Conservation (phyloP, 1,140 invertebrate genomes). For the Heterodera carotae region DNA sequence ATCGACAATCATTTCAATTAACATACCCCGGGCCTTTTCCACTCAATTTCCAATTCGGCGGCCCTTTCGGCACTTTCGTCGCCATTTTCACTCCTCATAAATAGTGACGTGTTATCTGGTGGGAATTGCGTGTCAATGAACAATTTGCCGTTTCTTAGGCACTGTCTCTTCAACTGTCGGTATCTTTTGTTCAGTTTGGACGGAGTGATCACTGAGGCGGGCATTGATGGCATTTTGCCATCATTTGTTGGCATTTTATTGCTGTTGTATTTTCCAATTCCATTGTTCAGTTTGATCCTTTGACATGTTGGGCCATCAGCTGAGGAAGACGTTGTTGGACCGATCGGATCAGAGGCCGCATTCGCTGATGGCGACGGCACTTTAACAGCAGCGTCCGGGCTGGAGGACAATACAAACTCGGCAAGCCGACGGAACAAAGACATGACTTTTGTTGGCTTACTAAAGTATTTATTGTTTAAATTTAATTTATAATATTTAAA, state of each 20-base stretch:
- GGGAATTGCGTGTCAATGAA: constrained; percentile 51
- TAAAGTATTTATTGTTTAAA: no score
- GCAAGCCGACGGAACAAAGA: neutral
- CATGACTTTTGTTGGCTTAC: neutral
- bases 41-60: constrained; percentile 54
- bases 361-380: neutral
- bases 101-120: constrained; percentile 60
- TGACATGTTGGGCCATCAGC: neutral
- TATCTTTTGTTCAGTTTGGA: constrained; percentile 14
- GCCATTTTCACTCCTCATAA: constrained; percentile 32
- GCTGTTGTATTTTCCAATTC: neutral
- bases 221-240: neutral
- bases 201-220: neutral
- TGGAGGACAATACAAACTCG: neutral
- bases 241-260: neutral
- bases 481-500: no score
- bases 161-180: constrained; percentile 26
- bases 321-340: neutral
- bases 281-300: neutral
- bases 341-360: neutral
- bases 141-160: constrained; percentile 28
- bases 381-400: neutral
- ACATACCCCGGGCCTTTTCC: constrained; percentile 62
- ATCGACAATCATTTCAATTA: neutral
- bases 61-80: constrained; percentile 49